phyloP scores from a whole-genome alignment of 2,797 vertebrate genomes.

The Todus mexicanus region DNA sequence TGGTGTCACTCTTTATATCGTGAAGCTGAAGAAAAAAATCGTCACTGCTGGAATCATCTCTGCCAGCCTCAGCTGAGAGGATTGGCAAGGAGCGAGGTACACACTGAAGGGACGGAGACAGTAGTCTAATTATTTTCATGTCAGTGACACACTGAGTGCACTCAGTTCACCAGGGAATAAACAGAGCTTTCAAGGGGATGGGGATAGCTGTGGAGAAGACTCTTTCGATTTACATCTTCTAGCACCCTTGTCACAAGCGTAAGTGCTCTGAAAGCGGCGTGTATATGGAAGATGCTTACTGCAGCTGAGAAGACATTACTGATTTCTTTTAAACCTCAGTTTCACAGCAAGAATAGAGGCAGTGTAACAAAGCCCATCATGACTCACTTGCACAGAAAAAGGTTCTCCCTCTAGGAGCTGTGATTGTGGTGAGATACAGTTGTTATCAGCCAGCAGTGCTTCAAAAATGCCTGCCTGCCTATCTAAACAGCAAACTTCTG shows the following conservation, averaged over 20 bases:
- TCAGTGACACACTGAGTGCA: neutral
- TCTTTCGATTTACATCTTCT: conserved; percentile 31
- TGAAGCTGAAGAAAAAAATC: neutral
- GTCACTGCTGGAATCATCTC: conserved; percentile 3
- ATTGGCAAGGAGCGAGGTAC: neutral
- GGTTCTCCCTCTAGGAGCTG: neutral
- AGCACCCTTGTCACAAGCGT: neutral
- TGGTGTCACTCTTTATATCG: conserved; percentile 19
- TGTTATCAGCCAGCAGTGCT: neutral
- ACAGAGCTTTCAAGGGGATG: conserved; percentile 29
- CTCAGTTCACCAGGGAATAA: conserved; percentile 35
- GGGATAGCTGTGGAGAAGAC: conserved; percentile 24
- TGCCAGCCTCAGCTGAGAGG: conserved; percentile 44
- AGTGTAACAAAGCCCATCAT: neutral
- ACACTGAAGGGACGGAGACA: neutral
- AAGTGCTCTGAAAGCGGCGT: neutral
- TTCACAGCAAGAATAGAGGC: neutral
- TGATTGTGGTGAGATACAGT: neutral
- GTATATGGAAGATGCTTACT: neutral
- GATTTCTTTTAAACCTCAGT: neutral
- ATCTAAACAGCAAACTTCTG: neutral
- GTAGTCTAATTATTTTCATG: conserved; percentile 16
- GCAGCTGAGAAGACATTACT: neutral
- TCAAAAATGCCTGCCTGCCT: neutral
- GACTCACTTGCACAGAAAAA: neutral